Evolutionary conservation across 1,140 invertebrate species (phyloP).

Genomic region (Atta texana): DNA sequence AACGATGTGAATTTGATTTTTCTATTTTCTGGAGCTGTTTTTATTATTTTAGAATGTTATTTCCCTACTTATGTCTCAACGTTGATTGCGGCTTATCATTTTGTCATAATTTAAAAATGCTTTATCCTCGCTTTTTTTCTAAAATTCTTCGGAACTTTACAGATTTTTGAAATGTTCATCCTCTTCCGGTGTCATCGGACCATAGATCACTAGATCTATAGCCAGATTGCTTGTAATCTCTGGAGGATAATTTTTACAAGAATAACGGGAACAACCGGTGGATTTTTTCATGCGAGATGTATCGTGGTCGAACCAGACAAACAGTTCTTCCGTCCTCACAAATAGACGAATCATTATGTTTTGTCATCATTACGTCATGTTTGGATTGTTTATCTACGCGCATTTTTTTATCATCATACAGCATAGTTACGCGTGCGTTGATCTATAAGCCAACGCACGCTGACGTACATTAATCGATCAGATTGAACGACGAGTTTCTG

Average conservation of each 20-base stretch:
- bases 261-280: not conserved
- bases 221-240: not conserved
- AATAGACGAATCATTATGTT: constrained; percentile 38
- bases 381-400: constrained; percentile 54
- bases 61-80: constrained; percentile 2
- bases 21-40: not conserved
- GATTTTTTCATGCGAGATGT: not conserved
- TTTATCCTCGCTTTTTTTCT: not conserved
- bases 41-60: not conserved
- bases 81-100: not conserved
- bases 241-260: not conserved
- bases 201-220: too few relatives aligned
- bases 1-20: not conserved
- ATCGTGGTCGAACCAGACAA: not conserved
- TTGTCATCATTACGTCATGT: constrained; percentile 25
- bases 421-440: constrained; percentile 44
- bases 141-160: not conserved
- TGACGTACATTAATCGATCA: constrained; percentile 40
- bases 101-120: not conserved
- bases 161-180: not conserved
- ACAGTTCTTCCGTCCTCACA: not conserved
- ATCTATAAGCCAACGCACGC: constrained; percentile 47
- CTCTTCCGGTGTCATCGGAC: not conserved
- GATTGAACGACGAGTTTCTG: constrained; percentile 34
- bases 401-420: constrained; percentile 48